phyloP scores from a whole-genome alignment of 2,888 invertebrate genomes.

The Beris morrisii region DNA sequence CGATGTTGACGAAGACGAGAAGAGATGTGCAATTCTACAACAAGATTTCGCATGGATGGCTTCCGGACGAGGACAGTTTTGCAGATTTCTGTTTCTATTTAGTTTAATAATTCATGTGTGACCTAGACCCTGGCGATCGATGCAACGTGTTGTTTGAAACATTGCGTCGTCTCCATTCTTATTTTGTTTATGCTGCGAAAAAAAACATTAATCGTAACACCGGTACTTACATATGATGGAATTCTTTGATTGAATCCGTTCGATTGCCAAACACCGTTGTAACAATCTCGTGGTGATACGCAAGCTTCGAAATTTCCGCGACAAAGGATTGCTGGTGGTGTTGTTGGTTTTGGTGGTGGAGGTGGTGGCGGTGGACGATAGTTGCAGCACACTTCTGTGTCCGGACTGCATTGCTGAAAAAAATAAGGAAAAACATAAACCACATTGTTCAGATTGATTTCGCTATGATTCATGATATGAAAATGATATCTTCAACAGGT shows the following conservation, averaged over 20 bases:
- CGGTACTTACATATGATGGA: conserved; percentile 50
- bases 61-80: not conserved
- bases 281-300: conserved; percentile 51
- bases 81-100: not conserved
- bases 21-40: no score
- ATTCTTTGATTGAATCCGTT: conserved; percentile 46
- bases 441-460: no score
- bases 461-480: no score
- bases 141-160: no score
- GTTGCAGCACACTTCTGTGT: conserved; percentile 56
- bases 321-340: conserved; percentile 46
- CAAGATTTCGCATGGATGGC: no score
- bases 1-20: no score
- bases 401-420: conserved; percentile 56
- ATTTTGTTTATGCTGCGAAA: not conserved
- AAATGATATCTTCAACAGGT: no score
- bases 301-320: conserved; percentile 49
- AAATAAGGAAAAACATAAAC: conserved; percentile 41
- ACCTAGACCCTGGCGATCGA: conserved; percentile 1
- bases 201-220: not conserved
- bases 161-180: not conserved
- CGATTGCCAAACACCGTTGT: conserved; percentile 50
- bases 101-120: not conserved
- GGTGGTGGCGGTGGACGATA: conserved; percentile 44
- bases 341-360: conserved; percentile 42